Conservation (phyloP, 2,888 invertebrate genomes). For the Fissipunctia ypsillon region DNA sequence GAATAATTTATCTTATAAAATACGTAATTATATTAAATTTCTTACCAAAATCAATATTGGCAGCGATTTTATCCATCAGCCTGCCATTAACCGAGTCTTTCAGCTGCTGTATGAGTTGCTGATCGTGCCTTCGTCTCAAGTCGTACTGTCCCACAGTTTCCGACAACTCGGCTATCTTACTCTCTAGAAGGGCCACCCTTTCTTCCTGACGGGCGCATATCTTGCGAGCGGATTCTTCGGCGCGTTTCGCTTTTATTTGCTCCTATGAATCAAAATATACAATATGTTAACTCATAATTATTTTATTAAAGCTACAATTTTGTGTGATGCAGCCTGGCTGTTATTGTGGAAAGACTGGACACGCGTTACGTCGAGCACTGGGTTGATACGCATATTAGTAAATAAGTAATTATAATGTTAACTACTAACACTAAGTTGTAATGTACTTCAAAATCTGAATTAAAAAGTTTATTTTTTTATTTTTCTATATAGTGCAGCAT, state of each 20-base stretch:
- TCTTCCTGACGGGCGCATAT: constrained; percentile 94
- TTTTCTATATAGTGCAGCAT: too few relatives aligned
- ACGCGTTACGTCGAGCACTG: too few relatives aligned
- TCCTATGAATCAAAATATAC: constrained; percentile 86
- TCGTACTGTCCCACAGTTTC: constrained; percentile 95
- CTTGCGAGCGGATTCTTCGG: constrained; percentile 93
- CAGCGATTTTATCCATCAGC: constrained; percentile 76
- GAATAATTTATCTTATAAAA: too few relatives aligned
- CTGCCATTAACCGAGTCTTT: constrained; percentile 87
- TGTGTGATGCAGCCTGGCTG: too few relatives aligned
- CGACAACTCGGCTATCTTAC: constrained; percentile 94
- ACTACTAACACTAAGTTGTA: too few relatives aligned
- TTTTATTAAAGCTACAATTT: too few relatives aligned
- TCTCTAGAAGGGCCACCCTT: constrained; percentile 94
- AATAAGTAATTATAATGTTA: too few relatives aligned
- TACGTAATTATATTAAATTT: too few relatives aligned
- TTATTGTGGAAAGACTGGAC: too few relatives aligned
- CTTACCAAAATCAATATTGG: constrained; percentile 66
- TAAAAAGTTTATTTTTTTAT: too few relatives aligned
- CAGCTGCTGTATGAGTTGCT: constrained; percentile 93
- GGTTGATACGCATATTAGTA: too few relatives aligned
- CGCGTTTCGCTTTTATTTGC: constrained; percentile 93
- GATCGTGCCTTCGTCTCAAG: constrained; percentile 93
- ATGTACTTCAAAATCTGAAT: too few relatives aligned
- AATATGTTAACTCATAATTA: background rate